Evolutionary conservation across 2,797 vertebrate genomes (phyloP).

Genomic region (Esox masquinongy): DNA sequence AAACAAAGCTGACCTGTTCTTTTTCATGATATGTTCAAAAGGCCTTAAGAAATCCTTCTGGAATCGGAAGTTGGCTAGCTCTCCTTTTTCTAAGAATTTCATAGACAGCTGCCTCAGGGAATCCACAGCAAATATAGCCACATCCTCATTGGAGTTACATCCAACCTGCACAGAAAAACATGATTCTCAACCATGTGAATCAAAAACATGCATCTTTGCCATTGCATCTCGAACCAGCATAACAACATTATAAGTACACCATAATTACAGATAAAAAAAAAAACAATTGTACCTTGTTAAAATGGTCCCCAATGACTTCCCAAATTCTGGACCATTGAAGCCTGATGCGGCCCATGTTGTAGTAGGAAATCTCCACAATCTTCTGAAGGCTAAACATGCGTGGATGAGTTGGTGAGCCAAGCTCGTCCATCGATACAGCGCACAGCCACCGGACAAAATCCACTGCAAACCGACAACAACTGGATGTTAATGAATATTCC

Average conservation of each 20-base stretch:
- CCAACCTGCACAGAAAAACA: slow-evolving; percentile 75
- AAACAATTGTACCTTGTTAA: slow-evolving; percentile 76
- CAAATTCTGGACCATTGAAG: slow-evolving; percentile 90
- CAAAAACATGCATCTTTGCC: neutral
- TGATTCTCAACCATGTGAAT: too few relatives aligned
- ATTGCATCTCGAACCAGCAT: neutral
- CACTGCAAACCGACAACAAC: slow-evolving; percentile 63
- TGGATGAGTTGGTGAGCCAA: slow-evolving; percentile 86
- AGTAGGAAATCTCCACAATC: slow-evolving; percentile 90
- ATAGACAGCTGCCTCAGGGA: slow-evolving; percentile 89
- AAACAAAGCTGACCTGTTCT: slow-evolving; percentile 78
- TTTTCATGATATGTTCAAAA: slow-evolving; percentile 91
- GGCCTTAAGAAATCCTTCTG: slow-evolving; percentile 90
- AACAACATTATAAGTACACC: neutral
- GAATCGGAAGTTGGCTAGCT: slow-evolving; percentile 88
- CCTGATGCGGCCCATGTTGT: slow-evolving; percentile 90
- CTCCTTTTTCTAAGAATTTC: slow-evolving; percentile 90
- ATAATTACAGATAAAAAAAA: neutral
- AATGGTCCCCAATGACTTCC: slow-evolving; percentile 91
- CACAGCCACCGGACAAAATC: slow-evolving; percentile 90
- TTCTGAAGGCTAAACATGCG: slow-evolving; percentile 91
- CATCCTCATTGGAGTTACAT: slow-evolving; percentile 90
- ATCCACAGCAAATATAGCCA: slow-evolving; percentile 89
- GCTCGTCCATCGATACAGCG: slow-evolving; percentile 88
- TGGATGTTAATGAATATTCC: too few relatives aligned